These are phyloP conservation scores for Aphodius granarius DNA, from an alignment of 2,888 invertebrate species.

Conservation along the genomic window DNA sequence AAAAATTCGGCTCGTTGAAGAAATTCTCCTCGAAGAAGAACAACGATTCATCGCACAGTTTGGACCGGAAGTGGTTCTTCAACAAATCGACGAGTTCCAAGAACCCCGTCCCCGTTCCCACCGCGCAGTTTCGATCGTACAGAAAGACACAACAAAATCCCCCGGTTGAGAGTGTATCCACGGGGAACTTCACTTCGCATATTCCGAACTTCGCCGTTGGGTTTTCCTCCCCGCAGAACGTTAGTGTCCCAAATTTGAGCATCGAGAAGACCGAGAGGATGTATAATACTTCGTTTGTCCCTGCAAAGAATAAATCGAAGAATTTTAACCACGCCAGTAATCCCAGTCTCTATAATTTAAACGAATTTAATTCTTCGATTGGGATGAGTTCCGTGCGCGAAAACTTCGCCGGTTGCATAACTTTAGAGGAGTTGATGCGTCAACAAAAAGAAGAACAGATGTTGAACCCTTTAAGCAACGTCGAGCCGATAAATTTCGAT, in stretches of 20 bases:
- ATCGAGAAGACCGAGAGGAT: conserved; percentile 34
- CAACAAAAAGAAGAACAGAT: conserved; percentile 73
- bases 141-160: conserved; percentile 62
- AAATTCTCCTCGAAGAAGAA: conserved; percentile 63
- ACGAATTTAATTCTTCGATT: conserved; percentile 48
- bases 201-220: conserved; percentile 47
- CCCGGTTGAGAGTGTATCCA: conserved; percentile 50
- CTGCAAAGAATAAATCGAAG: conserved; percentile 54
- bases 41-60: conserved; percentile 56
- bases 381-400: conserved; percentile 55
- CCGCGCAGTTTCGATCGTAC: conserved; percentile 77
- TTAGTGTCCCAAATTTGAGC: conserved; percentile 48
- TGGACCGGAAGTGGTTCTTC: conserved; percentile 72
- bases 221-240: conserved; percentile 43
- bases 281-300: background rate
- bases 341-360: conserved; percentile 69
- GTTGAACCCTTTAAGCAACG: conserved; percentile 48
- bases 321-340: conserved; percentile 73
- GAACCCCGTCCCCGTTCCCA: conserved; percentile 71
- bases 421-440: conserved; percentile 79
- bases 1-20: conserved; percentile 72
- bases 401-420: conserved; percentile 69
- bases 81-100: conserved; percentile 53
- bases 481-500: conserved; percentile 42
- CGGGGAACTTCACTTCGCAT: conserved; percentile 53